Conservation (phyloP, 2,113 vertebrate species). For the Oxyruncus cristatus region DNA sequence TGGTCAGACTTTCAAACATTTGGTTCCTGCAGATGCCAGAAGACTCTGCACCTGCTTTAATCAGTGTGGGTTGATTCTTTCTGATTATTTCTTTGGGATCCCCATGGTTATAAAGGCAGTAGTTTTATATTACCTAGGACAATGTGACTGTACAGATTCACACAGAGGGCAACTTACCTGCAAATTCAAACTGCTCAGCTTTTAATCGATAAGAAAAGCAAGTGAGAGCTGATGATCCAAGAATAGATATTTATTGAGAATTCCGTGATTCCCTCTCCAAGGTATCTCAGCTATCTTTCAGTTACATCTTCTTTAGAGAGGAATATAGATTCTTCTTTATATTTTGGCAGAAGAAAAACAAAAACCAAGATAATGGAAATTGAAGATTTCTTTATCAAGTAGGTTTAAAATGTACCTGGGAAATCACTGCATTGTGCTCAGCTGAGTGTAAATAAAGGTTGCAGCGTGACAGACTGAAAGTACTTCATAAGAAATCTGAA, state of each 20-base stretch:
- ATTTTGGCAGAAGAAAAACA: neutral
- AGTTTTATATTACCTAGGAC: neutral
- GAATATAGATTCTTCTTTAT: neutral
- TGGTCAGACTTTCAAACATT: conserved; percentile 23
- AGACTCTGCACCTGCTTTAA: conserved; percentile 37
- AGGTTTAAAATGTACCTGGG: neutral
- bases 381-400: neutral
- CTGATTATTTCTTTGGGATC: conserved; percentile 24
- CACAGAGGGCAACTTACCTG: neutral
- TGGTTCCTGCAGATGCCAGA: conserved; percentile 19
- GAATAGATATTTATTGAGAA: neutral
- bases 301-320: neutral
- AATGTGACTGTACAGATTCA: neutral
- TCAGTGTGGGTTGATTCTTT: neutral
- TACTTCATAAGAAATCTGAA: neutral
- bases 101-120: neutral
- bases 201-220: neutral
- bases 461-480: neutral
- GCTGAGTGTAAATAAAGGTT: neutral
- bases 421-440: neutral
- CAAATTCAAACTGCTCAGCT: neutral
- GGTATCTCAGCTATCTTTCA: neutral
- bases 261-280: neutral
- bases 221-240: neutral
- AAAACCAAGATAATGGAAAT: neutral